Base-by-base conservation (phyloP, 2,888 invertebrate species). In the Prenolepis imparis region DNA sequence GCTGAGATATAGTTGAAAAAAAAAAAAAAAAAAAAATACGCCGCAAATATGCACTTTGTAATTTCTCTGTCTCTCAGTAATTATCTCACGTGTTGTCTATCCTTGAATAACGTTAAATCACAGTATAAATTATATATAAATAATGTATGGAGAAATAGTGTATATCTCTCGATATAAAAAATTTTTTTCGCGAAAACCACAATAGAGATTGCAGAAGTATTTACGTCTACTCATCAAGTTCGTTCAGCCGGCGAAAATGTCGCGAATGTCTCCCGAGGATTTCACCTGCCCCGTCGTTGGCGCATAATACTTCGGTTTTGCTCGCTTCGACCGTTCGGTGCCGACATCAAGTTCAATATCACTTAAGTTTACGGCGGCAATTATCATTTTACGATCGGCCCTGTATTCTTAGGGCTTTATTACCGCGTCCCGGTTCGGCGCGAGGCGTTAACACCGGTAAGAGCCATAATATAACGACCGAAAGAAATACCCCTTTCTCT, bases 381-480 rank as follows among this genome's bases (percentile, higher is more conserved):
- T 94, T 94, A 94, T 94, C 93, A 93, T 94, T 94, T 94, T 93
- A 94, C 93, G 94, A 94, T 94, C 93, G 89, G 91, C 91, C 89
- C 91, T 93, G 94, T 93, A 93, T 93, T 94, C 94, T 94, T 93
- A 94, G 92, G 92, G 92, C 92, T 94, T 94, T 93, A 94, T 94
- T 94, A 92, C 92, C 88, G 84, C 63, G 82, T 63, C 84, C 55
- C 85, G 36, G 83, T 85, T 86, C 78, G 84, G 87, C 82, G 85
- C 85, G 87, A 86, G 87, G 88, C 92, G 90, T 89, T 92, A 91
- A 91, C 88, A 89, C 87, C 87, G 84, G 84, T 85, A 90, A 90
- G 89, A 91, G 90, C 90, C 85, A 90, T 91, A 91, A 89, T 91
- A 8, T 52, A 91, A 92, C 90, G 88, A 88, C 88, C 85, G 83